Percentiles rank a stretch among this genome's conserved stretches.
These are phyloP conservation scores for Anolis carolinensis DNA, from an alignment of 2,113 vertebrate genomes.

Conservation along the genomic window DNA sequence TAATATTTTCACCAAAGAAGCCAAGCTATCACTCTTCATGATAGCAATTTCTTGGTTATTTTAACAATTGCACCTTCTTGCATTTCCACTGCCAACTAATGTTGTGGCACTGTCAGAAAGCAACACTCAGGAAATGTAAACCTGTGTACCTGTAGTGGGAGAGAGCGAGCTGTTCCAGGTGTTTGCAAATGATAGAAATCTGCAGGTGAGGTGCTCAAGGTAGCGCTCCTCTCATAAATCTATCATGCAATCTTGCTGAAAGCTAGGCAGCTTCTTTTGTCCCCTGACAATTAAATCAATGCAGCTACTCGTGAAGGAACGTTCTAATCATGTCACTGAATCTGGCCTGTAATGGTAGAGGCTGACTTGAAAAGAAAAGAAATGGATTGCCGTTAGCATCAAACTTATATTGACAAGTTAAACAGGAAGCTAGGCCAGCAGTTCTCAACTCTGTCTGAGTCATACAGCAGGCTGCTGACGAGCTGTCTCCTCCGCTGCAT, in stretches of 20 bases:
- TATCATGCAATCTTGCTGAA: not conserved
- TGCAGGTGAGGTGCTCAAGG: not conserved
- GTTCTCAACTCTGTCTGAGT: constrained; percentile 24
- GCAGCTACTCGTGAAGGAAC: not conserved
- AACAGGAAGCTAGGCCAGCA: constrained; percentile 21
- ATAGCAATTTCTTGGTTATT: not conserved
- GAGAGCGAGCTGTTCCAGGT: not conserved
- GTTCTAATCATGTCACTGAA: not conserved
- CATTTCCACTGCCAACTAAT: not conserved
- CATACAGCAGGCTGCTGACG: constrained; percentile 24
- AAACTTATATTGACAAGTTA: not conserved
- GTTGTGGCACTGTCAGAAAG: not conserved
- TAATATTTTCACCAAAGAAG: not conserved
- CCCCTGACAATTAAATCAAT: not conserved
- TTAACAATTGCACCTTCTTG: not conserved
- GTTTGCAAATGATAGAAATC: not conserved
- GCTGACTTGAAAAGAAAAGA: not conserved
- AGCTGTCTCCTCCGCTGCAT: constrained; percentile 27
- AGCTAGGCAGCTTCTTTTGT: not conserved
- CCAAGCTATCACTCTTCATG: not conserved
- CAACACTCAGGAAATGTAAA: not conserved
- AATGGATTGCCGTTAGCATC: not conserved
- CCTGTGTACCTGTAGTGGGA: not conserved
- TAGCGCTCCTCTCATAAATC: not conserved
- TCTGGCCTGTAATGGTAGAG: not conserved